Evolutionary conservation across 1,140 invertebrate genomes (phyloP), one percentile per base, ranked within the genome.

Genomic region (Linepithema humile): DNA sequence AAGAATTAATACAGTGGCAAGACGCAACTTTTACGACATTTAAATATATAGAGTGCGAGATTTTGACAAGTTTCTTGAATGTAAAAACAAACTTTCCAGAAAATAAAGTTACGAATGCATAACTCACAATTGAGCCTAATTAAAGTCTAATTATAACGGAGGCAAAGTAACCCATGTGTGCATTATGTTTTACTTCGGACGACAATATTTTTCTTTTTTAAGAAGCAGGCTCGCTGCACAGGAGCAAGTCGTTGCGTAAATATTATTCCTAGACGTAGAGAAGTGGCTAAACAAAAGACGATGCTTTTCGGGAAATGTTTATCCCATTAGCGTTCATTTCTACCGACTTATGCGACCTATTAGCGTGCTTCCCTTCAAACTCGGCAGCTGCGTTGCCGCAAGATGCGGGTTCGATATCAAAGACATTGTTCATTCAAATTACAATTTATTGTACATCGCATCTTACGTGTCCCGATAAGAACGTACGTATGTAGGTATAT

Each of bases 301-400:
- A 59, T 48, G 82, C 74, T 87, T 84, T 77, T 86, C 85, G 72
- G 80, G 57, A 87, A 87, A 86, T 86, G 80, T 87, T 87, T 87
- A 84, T 53, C 70, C 85, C 86, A 87, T 86, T 83, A 87, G 74
- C 59, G 72, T 84, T 84, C 70, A 84, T 87, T 87, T 64, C 78
- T 60, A 40, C 48, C 64, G 20, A 60, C 69, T 85, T 69, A 78
- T 87, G 82, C 55, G n/a, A 55, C 45, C 85, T 80, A 87, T 87
- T 87, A 87, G 72, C 85, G 64, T 43, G 65, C 55, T 57, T 84
- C 84, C 62, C 67, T 84, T 43, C 43, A 12, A 43, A 2, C 23
- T 45, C 60, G 35, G 69, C 53, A 43, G 29, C 62, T 26, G 70
- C 53, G 26, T 12, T n/a, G 3, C 12, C 38, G 5, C 64, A 57